Conservation (phyloP, 2,888 invertebrate species). For the Pyrrhia umbra region DNA sequence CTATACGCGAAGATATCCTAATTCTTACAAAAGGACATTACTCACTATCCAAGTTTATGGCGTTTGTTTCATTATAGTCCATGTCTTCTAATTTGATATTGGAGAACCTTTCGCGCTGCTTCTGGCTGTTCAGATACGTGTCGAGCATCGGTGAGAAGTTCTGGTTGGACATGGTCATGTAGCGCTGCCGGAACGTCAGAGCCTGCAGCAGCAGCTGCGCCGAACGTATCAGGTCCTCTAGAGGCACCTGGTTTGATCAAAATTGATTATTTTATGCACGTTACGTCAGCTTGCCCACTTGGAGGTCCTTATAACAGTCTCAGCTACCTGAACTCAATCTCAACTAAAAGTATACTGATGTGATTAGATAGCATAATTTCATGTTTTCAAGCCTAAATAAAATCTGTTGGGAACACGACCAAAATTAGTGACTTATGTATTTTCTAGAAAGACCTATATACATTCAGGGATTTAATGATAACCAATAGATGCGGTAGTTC, state of each 20-base stretch:
- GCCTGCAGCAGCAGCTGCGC: slow-evolving; percentile 96
- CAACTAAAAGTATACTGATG: too few relatives aligned
- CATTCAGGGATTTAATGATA: too few relatives aligned
- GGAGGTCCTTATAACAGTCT: neutral
- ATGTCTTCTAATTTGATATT: slow-evolving; percentile 9
- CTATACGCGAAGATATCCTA: too few relatives aligned
- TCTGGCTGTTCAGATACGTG: slow-evolving; percentile 72
- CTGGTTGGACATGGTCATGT: slow-evolving; percentile 96
- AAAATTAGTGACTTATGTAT: too few relatives aligned
- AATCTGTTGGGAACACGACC: too few relatives aligned
- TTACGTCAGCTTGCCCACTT: neutral
- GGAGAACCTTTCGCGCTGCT: slow-evolving; percentile 17
- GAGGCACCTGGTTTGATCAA: slow-evolving; percentile 92
- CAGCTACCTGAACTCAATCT: too few relatives aligned
- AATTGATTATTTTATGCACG: neutral
- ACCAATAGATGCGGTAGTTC: too few relatives aligned
- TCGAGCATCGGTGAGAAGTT: slow-evolving; percentile 94
- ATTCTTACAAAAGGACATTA: neutral
- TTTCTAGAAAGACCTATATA: too few relatives aligned
- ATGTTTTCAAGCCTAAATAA: too few relatives aligned
- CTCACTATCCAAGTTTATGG: slow-evolving; percentile 32
- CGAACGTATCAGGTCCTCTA: slow-evolving; percentile 97
- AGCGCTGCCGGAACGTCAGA: slow-evolving; percentile 94
- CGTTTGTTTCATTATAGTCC: neutral
- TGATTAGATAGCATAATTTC: too few relatives aligned